These are phyloP conservation scores for Bostrychus sinensis DNA, from an alignment of 2,113 vertebrate genomes.

Conservation along the genomic window DNA sequence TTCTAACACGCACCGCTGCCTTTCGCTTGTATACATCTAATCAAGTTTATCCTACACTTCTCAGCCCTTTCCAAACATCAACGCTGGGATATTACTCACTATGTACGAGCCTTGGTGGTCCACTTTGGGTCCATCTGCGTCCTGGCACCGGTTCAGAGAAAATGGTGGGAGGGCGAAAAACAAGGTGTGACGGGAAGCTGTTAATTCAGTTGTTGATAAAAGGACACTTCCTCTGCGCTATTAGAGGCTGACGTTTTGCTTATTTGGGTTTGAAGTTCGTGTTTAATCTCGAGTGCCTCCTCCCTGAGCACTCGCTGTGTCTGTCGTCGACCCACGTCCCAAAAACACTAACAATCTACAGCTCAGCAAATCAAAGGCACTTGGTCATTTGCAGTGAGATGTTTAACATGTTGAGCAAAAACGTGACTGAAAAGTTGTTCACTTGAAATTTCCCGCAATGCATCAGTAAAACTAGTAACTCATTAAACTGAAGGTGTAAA, in stretches of 20 bases:
- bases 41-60: conserved; percentile 43
- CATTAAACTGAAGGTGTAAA: too few species aligned
- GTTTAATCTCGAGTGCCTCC: conserved; percentile 75
- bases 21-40: conserved; percentile 34
- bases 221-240: conserved; percentile 86
- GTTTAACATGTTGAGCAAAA: too few species aligned
- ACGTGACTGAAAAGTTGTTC: too few species aligned
- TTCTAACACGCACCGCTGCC: conserved; percentile 32
- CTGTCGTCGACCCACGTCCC: conserved; percentile 71
- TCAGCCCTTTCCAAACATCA: conserved; percentile 65
- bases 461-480: too few species aligned
- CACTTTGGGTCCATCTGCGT: conserved; percentile 58
- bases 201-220: conserved; percentile 86
- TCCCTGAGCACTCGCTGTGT: conserved; percentile 53
- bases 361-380: not conserved
- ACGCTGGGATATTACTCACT: conserved; percentile 68
- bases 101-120: conserved; percentile 68
- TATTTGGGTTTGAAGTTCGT: conserved; percentile 82
- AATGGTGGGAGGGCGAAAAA: conserved; percentile 57
- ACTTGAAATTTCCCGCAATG: too few species aligned
- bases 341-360: conserved; percentile 55
- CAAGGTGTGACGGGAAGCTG: conserved; percentile 85
- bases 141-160: conserved; percentile 65
- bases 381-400: too few species aligned
- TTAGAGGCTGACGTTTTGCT: conserved; percentile 80